These are phyloP conservation scores for Rhodeus uyekii DNA, from an alignment of 2,797 vertebrate species.

Conservation along the genomic window DNA sequence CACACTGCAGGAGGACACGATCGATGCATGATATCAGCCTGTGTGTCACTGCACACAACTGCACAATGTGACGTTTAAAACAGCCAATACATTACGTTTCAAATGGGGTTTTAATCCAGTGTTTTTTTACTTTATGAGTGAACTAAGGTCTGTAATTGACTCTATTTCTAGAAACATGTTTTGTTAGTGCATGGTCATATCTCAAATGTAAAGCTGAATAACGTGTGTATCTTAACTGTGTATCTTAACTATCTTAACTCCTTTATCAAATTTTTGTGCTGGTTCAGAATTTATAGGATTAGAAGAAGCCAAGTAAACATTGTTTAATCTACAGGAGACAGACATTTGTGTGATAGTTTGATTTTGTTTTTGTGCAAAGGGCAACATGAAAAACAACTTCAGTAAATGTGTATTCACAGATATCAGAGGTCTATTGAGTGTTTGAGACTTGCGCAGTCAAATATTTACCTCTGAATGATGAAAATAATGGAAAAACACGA, in stretches of 20 bases:
- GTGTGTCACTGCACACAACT: neutral
- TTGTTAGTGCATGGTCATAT: neutral
- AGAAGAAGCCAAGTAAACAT: no score
- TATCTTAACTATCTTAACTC: no score
- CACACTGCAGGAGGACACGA: neutral
- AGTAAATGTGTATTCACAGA: neutral
- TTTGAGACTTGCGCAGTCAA: neutral
- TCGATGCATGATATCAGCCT: slow-evolving; percentile 1
- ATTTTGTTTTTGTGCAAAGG: neutral
- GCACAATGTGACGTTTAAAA: neutral
- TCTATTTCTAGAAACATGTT: neutral
- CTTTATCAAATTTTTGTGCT: no score
- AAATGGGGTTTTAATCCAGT: neutral
- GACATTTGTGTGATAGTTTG: neutral
- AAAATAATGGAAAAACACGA: neutral
- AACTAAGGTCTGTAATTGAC: neutral
- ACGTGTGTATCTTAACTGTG: no score
- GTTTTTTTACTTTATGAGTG: neutral
- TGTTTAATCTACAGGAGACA: no score
- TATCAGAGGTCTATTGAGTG: neutral
- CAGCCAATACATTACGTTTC: neutral
- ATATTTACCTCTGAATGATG: neutral
- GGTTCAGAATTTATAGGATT: no score
- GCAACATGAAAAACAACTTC: neutral
- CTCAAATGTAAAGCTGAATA: neutral